Percentiles rank a stretch among this genome's conserved stretches.
These are phyloP conservation scores for Pseudotriccus pelzelni DNA, from an alignment of 2,797 vertebrate species.

Conservation along the genomic window DNA sequence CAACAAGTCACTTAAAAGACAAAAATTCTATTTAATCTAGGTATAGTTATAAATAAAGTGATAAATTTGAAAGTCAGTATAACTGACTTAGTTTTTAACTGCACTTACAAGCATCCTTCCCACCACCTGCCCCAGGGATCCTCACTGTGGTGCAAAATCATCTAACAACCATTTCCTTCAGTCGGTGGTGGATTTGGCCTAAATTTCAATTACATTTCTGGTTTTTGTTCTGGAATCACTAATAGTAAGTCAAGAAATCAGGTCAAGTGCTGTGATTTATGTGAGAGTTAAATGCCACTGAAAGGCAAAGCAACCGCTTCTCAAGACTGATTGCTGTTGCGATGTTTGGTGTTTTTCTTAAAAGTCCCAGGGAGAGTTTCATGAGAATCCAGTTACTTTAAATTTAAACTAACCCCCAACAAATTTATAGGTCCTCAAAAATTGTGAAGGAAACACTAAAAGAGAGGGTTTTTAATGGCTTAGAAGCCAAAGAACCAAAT, in stretches of 20 bases:
- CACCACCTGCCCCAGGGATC: background rate
- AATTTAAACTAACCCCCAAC: conserved; percentile 15
- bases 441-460: background rate
- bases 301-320: conserved; percentile 38
- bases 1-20: background rate
- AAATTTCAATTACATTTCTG: conserved; percentile 38
- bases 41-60: conserved; percentile 1
- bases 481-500: background rate
- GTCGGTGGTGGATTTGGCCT: conserved; percentile 10
- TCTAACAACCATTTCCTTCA: conserved; percentile 39
- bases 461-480: background rate
- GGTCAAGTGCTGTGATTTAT: conserved; percentile 41
- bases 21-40: background rate
- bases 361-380: conserved; percentile 50
- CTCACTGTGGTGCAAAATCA: background rate
- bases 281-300: conserved; percentile 36
- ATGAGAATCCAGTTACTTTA: conserved; percentile 46
- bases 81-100: background rate
- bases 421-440: conserved; percentile 43
- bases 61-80: background rate
- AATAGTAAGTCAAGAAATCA: conserved; percentile 20
- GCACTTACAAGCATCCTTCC: conserved; percentile 1
- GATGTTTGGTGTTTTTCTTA: conserved; percentile 40
- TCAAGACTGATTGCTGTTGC: conserved; percentile 14
- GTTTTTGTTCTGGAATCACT: conserved; percentile 30